Conservation (phyloP, 2,113 vertebrate genomes). For the Zapornia atra region DNA sequence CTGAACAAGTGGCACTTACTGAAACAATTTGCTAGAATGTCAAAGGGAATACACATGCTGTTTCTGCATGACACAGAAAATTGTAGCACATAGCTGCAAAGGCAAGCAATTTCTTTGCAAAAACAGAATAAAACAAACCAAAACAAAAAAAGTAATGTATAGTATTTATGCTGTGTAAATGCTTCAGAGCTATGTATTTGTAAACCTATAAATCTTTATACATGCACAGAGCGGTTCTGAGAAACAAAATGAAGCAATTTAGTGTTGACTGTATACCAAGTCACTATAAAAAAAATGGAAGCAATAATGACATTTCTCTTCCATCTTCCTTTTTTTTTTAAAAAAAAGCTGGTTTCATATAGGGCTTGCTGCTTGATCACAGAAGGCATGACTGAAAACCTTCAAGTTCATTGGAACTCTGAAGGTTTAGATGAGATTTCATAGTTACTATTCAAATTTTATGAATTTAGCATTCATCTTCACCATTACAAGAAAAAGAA, state of each 20-base stretch:
- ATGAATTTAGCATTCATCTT: not conserved
- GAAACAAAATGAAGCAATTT: not conserved
- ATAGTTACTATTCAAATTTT: not conserved
- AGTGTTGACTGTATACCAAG: not conserved
- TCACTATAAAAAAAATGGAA: not conserved
- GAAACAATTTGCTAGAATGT: constrained; percentile 24
- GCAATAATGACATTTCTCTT: not conserved
- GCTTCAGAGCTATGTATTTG: not conserved
- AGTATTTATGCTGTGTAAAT: not conserved
- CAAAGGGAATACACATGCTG: not conserved
- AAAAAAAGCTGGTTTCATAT: not conserved
- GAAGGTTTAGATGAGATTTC: not conserved
- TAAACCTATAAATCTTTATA: not conserved
- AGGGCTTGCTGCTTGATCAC: not conserved
- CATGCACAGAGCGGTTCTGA: not conserved
- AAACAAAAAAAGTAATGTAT: not conserved
- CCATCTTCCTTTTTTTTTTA: no score
- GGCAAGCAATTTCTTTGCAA: not conserved
- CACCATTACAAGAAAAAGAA: not conserved
- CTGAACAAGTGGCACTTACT: constrained; percentile 40
- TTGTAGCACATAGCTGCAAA: not conserved
- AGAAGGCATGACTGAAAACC: not conserved
- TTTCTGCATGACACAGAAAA: not conserved
- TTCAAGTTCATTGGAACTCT: not conserved
- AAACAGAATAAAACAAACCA: not conserved